phyloP scores from a whole-genome alignment of 2,113 vertebrate genomes.

The Callaeas wilsoni region DNA sequence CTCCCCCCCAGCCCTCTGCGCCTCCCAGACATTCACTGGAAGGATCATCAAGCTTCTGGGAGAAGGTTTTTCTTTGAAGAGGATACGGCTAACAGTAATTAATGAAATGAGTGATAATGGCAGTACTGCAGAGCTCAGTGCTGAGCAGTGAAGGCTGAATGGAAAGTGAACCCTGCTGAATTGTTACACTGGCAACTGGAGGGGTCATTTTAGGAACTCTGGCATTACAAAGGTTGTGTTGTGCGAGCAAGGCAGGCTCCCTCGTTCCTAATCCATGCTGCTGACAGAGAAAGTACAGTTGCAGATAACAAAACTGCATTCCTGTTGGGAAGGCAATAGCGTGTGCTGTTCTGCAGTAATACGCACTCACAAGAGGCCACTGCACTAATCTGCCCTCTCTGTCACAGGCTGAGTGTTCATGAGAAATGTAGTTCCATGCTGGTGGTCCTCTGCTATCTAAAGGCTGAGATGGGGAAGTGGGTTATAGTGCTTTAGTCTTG shows the following conservation, averaged over 20 bases:
- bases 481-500: background rate
- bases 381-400: background rate
- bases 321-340: background rate
- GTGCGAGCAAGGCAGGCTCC: background rate
- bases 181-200: background rate
- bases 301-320: background rate
- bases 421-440: background rate
- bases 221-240: background rate
- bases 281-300: background rate
- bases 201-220: background rate
- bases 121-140: background rate
- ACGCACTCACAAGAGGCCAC: background rate
- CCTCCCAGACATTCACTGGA: background rate
- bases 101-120: background rate
- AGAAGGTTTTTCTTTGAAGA: background rate
- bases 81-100: background rate
- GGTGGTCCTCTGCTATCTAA: background rate
- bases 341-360: background rate
- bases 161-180: background rate
- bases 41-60: background rate
- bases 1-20: accelerated
- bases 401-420: background rate
- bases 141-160: background rate
- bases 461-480: background rate
- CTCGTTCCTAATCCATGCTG: background rate